Conservation (phyloP, 2,113 vertebrate genomes). For the Campylorhamphus procurvoides region DNA sequence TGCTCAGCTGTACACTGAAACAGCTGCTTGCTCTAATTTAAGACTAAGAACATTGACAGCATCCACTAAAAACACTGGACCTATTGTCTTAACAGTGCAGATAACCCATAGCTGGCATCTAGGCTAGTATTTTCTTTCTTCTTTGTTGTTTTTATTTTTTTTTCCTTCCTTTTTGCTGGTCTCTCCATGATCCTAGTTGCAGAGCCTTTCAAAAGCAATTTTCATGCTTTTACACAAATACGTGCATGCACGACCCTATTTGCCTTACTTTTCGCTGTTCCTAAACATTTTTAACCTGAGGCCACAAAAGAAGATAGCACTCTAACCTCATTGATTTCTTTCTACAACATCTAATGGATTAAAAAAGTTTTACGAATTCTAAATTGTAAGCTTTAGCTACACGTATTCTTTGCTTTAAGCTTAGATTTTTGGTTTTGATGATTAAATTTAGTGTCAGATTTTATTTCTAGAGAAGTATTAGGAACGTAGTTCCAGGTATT, state of each 20-base stretch:
- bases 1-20: conserved; percentile 60
- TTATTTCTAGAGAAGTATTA: not conserved
- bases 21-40: conserved; percentile 69
- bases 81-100: conserved; percentile 35
- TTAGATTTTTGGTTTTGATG: not conserved
- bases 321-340: not conserved
- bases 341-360: not conserved
- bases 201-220: not conserved
- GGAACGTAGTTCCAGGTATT: not conserved
- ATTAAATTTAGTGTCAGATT: not conserved
- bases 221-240: not conserved
- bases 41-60: conserved; percentile 14
- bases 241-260: accelerated
- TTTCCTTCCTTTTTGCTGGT: not conserved
- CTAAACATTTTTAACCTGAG: not conserved
- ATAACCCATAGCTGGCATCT: not conserved
- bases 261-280: not conserved
- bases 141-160: too few species aligned
- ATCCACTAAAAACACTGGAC: conserved; percentile 35
- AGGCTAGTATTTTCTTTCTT: not conserved
- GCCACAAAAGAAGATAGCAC: not conserved
- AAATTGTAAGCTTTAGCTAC: not conserved
- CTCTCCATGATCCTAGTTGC: not conserved
- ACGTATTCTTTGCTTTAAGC: not conserved
- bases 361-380: not conserved